These are phyloP conservation scores for Eulemur mongoz DNA, from an alignment of 2,797 vertebrate species.

Conservation along the genomic window DNA sequence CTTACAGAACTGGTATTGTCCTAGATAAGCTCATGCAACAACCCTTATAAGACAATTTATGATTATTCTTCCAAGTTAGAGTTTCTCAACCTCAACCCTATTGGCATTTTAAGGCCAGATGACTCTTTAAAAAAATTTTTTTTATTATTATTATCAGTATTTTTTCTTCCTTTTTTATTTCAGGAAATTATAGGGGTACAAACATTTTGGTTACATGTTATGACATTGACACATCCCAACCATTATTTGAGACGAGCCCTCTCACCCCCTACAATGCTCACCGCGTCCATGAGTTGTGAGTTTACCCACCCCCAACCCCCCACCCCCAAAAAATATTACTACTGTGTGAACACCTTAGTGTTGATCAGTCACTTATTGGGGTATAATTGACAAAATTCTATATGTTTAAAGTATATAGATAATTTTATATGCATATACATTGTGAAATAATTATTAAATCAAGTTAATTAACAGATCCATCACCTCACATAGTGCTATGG, in stretches of 20 bases:
- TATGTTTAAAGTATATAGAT: neutral
- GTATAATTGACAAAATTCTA: neutral
- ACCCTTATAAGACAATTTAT: conserved; percentile 33
- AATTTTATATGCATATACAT: neutral
- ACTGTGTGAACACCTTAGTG: too few species aligned
- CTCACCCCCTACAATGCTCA: too few species aligned
- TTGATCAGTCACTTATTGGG: neutral
- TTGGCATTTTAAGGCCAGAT: neutral
- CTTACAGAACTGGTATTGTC: conserved; percentile 61
- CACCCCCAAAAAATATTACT: too few species aligned
- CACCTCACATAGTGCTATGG: neutral
- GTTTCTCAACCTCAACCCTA: conserved; percentile 8
- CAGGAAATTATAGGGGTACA: too few species aligned
- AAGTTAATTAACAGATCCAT: neutral
- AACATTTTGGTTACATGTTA: too few species aligned
- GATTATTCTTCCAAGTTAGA: neutral
- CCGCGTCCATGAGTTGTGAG: too few species aligned
- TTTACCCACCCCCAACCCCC: too few species aligned
- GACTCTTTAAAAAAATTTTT: neutral
- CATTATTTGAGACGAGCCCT: too few species aligned
- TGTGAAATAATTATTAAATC: neutral
- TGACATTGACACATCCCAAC: too few species aligned
- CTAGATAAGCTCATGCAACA: conserved; percentile 39
- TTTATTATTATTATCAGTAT: too few species aligned
- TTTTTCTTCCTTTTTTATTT: too few species aligned